Evolutionary conservation across 2,113 vertebrate genomes (phyloP).

Genomic region (Epinephelus lanceolatus): DNA sequence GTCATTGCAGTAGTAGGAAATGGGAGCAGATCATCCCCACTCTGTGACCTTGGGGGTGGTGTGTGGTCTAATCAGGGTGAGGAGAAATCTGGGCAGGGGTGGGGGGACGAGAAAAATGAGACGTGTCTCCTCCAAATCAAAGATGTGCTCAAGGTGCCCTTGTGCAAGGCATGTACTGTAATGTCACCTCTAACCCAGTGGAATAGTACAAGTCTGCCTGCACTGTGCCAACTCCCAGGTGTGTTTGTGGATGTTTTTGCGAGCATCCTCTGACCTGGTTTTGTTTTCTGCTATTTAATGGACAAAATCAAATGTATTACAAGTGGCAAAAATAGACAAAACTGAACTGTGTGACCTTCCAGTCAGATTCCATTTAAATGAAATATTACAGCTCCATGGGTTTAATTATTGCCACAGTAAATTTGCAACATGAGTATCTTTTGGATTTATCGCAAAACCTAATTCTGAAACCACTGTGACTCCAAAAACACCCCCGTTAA

Average conservation of each 20-base stretch:
- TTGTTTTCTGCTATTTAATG: constrained; percentile 4
- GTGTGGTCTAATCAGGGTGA: constrained; percentile 41
- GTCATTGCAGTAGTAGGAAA: constrained; percentile 60
- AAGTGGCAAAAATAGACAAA: constrained; percentile 9
- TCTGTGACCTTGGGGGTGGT: constrained; percentile 70
- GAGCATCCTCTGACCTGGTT: constrained; percentile 35
- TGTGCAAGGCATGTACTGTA: constrained; percentile 17
- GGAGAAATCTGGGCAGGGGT: background rate
- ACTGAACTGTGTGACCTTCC: background rate
- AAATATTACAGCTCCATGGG: background rate
- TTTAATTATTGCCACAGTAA: background rate
- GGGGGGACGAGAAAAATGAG: background rate
- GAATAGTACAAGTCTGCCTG: constrained; percentile 40
- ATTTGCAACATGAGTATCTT: background rate
- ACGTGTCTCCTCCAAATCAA: constrained; percentile 15
- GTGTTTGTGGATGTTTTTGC: constrained; percentile 18
- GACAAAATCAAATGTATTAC: background rate
- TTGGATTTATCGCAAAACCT: background rate
- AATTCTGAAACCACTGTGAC: background rate
- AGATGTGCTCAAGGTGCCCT: constrained; percentile 57
- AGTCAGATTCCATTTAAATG: constrained; percentile 1
- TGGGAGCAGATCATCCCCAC: constrained; percentile 54
- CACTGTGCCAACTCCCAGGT: constrained; percentile 36
- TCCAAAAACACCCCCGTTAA: background rate
- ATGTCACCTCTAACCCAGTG: constrained; percentile 55